A percentile compares a stretch with the other conserved stretches of the same genome.
Conservation (phyloP, 2,888 invertebrate genomes). For the Drosophila buzzatii region DNA sequence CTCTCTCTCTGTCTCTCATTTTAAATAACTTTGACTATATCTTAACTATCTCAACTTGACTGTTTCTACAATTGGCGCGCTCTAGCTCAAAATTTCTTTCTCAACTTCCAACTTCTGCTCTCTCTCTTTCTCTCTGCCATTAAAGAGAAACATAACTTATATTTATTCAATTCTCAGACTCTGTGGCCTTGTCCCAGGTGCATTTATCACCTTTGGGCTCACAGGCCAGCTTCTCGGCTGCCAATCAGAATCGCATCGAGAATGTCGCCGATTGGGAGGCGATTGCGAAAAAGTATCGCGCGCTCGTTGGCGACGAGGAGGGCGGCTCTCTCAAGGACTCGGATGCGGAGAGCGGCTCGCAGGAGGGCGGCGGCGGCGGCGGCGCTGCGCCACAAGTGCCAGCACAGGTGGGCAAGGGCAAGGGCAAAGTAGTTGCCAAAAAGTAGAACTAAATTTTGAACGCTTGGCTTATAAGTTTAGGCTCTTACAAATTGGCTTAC, state of each 20-base stretch:
- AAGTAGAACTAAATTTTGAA: slow-evolving; percentile 36
- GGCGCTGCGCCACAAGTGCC: slow-evolving; percentile 68
- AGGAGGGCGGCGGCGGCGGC: slow-evolving; percentile 79
- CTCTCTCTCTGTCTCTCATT: slow-evolving; percentile 24
- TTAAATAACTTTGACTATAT: slow-evolving; percentile 33
- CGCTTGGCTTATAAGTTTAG: slow-evolving; percentile 7
- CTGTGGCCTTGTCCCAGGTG: slow-evolving; percentile 91
- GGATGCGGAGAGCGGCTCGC: slow-evolving; percentile 84
- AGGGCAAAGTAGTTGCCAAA: slow-evolving; percentile 50
- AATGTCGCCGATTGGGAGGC: slow-evolving; percentile 96
- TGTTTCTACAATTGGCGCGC: slow-evolving; percentile 66
- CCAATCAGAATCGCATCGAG: slow-evolving; percentile 91
- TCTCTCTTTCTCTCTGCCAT: background rate
- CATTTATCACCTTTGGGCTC: slow-evolving; percentile 94
- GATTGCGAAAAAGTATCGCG: slow-evolving; percentile 94
- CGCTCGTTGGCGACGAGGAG: slow-evolving; percentile 89
- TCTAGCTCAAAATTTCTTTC: slow-evolving; percentile 81
- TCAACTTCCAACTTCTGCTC: slow-evolving; percentile 43
- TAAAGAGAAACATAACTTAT: slow-evolving; percentile 7
- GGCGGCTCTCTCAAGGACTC: slow-evolving; percentile 85
- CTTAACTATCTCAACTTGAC: slow-evolving; percentile 22
- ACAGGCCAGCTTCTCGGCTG: slow-evolving; percentile 92
- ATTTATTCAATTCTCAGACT: slow-evolving; percentile 86
- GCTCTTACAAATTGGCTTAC: slow-evolving; percentile 42
- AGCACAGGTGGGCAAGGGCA: slow-evolving; percentile 83